These are phyloP conservation scores for Athene noctua DNA, from an alignment of 2,113 vertebrate species.

Conservation along the genomic window DNA sequence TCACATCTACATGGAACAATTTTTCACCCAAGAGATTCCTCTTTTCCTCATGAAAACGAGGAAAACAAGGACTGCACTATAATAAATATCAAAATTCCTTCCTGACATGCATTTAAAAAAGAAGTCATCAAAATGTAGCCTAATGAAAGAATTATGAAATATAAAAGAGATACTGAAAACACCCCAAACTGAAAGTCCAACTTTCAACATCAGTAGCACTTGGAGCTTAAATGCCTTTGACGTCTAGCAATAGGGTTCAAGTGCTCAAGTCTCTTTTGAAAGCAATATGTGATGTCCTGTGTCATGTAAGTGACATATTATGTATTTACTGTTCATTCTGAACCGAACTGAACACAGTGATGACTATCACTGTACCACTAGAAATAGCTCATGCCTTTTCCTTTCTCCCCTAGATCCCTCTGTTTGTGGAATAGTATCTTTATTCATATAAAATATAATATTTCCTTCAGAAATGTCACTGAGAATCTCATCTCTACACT, in stretches of 20 bases:
- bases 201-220: background rate
- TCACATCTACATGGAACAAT: background rate
- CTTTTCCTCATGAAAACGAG: background rate
- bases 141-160: background rate
- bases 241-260: background rate
- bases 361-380: background rate
- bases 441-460: background rate
- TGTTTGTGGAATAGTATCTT: background rate
- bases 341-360: background rate
- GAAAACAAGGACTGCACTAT: background rate
- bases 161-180: background rate
- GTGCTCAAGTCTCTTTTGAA: background rate
- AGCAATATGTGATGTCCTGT: background rate
- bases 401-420: background rate
- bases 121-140: background rate
- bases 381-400: background rate
- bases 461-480: background rate
- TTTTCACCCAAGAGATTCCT: background rate
- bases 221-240: background rate
- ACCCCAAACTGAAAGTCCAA: rapidly evolving
- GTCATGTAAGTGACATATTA: background rate
- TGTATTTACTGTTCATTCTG: background rate
- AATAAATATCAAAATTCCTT: background rate
- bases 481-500: background rate
- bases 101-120: rapidly evolving